phyloP scores from a whole-genome alignment of 2,113 vertebrate genomes.

The Synodontis membranacea region DNA sequence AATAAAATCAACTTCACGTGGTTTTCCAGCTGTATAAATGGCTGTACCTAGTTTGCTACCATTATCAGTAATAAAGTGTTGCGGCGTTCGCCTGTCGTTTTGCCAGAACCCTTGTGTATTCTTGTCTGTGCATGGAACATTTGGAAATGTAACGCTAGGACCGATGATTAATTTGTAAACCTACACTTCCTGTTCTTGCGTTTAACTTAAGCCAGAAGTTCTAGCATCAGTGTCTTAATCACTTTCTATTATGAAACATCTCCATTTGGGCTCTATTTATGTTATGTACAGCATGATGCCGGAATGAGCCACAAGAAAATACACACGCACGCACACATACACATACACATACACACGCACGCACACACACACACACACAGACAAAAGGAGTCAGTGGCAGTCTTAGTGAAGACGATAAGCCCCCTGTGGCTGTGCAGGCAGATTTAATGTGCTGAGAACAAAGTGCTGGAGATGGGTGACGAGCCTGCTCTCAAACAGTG shows the following conservation, averaged over 20 bases:
- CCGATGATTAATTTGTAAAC: slow-evolving; percentile 15
- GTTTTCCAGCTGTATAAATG: neutral
- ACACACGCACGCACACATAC: neutral
- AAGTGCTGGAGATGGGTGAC: slow-evolving; percentile 47
- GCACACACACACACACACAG: slow-evolving; percentile 34
- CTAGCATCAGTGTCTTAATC: slow-evolving; percentile 18
- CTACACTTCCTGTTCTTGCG: neutral
- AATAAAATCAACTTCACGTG: neutral
- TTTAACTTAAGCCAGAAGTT: slow-evolving; percentile 28
- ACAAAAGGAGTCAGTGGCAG: slow-evolving; percentile 54
- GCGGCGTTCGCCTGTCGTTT: neutral
- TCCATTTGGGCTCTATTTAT: neutral
- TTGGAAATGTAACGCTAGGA: slow-evolving; percentile 23
- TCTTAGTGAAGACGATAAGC: slow-evolving; percentile 61
- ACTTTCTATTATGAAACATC: slow-evolving; percentile 20
- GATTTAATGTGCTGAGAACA: slow-evolving; percentile 64
- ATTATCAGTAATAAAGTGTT: neutral
- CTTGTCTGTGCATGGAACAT: neutral
- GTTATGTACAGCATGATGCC: slow-evolving; percentile 22
- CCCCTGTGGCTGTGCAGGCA: slow-evolving; percentile 53
- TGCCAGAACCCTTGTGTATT: neutral
- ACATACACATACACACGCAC: slow-evolving; percentile 13
- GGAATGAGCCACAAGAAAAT: slow-evolving; percentile 8
- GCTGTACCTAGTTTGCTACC: neutral
- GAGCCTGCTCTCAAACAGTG: slow-evolving; percentile 47